phyloP scores from a whole-genome alignment of 2,113 vertebrate species.

The Chaetura pelagica region DNA sequence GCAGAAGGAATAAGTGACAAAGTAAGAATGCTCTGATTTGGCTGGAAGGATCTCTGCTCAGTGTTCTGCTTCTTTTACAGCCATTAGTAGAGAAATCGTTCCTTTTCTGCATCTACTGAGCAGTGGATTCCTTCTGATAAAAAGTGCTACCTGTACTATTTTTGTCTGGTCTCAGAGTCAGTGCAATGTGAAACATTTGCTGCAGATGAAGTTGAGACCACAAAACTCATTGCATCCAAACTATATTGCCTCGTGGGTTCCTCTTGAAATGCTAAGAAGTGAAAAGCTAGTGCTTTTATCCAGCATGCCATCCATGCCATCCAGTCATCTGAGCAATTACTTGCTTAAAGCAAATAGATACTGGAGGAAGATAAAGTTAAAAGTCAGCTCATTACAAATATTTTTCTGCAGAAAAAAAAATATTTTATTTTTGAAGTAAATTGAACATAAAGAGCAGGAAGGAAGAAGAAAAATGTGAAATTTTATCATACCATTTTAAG shows the following conservation, averaged over 20 bases:
- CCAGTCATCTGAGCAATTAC: conserved; percentile 45
- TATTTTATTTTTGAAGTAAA: conserved; percentile 44
- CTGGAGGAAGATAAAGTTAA: conserved; percentile 40
- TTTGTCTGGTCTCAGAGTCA: neutral
- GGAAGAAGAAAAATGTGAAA: conserved; percentile 60
- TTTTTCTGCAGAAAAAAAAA: conserved; percentile 52
- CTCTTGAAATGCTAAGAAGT: neutral
- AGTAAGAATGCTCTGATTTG: neutral
- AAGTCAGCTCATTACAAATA: conserved; percentile 57
- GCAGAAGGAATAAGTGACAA: neutral
- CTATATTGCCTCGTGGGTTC: neutral
- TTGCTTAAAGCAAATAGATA: conserved; percentile 54
- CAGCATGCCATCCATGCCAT: neutral
- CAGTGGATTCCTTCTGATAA: neutral
- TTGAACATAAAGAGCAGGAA: conserved; percentile 52
- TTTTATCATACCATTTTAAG: conserved; percentile 68
- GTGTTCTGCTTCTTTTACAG: neutral
- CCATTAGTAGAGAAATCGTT: neutral
- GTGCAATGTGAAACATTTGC: neutral
- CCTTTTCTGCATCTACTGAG: neutral
- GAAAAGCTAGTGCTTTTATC: conserved; percentile 17
- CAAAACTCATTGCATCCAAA: conserved; percentile 7
- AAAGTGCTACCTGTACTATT: neutral
- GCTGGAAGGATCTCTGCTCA: neutral
- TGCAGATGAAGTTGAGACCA: conserved; percentile 30